These are phyloP conservation scores for Yoshiicerus persimilis DNA, from an alignment of 1,140 invertebrate genomes.

Conservation along the genomic window DNA sequence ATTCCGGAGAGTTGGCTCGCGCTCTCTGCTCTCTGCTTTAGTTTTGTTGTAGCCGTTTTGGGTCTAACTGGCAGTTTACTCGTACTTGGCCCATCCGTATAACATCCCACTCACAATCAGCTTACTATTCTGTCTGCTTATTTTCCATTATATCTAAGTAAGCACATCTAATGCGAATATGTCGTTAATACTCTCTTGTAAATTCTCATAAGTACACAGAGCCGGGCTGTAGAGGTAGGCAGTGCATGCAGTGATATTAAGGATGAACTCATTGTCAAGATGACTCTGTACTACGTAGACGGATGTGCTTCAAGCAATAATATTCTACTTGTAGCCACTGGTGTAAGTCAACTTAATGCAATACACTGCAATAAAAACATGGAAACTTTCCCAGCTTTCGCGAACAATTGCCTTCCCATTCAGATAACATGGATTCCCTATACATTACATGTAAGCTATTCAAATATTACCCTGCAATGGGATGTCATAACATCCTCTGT, in stretches of 20 bases:
- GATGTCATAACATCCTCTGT: too few relatives aligned
- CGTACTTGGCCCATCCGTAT: neutral
- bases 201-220: neutral
- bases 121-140: neutral
- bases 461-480: too few relatives aligned
- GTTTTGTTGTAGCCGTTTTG: neutral
- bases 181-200: neutral
- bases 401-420: neutral
- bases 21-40: neutral
- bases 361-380: neutral
- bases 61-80: neutral
- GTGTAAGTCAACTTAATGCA: neutral
- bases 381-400: neutral
- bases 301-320: neutral
- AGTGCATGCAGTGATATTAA: neutral
- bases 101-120: neutral
- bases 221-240: neutral
- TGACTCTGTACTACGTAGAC: neutral
- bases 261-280: neutral
- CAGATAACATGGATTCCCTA: neutral
- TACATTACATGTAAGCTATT: too few relatives aligned
- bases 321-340: neutral
- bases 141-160: neutral
- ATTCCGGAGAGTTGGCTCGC: neutral
- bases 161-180: neutral